Evolutionary conservation across 2,797 vertebrate species (phyloP).

Genomic region (Anabacerthia variegaticeps): DNA sequence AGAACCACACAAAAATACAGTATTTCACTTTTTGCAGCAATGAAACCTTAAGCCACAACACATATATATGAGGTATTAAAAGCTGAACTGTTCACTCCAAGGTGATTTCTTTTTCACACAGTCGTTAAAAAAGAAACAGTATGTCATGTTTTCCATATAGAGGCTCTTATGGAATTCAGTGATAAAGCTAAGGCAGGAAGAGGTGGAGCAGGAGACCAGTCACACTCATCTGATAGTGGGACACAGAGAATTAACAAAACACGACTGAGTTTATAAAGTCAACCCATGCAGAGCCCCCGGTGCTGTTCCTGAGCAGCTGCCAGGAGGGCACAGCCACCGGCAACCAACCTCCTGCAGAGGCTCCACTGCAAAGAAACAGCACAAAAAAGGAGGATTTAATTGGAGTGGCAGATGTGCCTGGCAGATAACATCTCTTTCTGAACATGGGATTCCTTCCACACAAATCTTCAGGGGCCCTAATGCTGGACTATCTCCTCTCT

Average conservation of each 20-base stretch:
- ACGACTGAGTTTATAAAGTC: not conserved
- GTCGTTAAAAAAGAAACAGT: not conserved
- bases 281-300: not conserved
- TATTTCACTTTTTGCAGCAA: not conserved
- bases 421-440: not conserved
- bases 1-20: not conserved
- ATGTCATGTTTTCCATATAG: not conserved
- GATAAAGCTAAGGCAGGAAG: slow-evolving; percentile 37
- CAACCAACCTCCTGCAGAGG: accelerated
- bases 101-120: not conserved
- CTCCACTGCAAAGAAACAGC: not conserved
- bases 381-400: not conserved
- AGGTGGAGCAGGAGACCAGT: slow-evolving; percentile 32
- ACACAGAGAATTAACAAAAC: not conserved
- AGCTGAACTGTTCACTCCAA: not conserved
- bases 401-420: not conserved
- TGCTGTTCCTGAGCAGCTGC: not conserved
- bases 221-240: not conserved
- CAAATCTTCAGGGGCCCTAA: not conserved
- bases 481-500: not conserved
- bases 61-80: not conserved
- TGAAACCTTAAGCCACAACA: not conserved
- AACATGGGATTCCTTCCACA: not conserved
- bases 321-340: not conserved
- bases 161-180: not conserved